Conservation (phyloP, 2,113 vertebrate species). For the Nestor notabilis region DNA sequence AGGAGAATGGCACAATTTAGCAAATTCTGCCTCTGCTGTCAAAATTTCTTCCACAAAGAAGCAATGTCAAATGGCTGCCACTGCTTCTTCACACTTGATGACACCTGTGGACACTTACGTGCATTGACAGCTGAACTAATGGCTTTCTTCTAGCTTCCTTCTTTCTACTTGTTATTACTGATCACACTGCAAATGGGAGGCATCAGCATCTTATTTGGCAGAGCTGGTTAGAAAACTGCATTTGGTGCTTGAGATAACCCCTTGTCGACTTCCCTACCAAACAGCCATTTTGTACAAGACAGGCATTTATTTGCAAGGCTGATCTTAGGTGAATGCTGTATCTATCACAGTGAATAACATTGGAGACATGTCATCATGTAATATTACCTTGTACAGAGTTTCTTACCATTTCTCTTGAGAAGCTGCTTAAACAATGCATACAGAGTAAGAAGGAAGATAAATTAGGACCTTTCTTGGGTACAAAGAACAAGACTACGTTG, state of each 20-base stretch:
- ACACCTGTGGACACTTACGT: neutral
- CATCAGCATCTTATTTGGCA: neutral
- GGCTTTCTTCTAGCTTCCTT: neutral
- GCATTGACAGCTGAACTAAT: constrained; percentile 3
- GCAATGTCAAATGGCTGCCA: neutral
- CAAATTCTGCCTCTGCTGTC: neutral
- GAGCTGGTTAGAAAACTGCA: neutral
- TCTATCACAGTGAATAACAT: neutral
- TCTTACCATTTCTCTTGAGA: neutral
- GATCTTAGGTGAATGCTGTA: neutral
- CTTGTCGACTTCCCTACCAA: neutral
- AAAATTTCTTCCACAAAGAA: neutral
- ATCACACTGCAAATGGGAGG: neutral
- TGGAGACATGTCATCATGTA: neutral
- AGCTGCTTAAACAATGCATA: neutral
- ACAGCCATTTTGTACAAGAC: neutral
- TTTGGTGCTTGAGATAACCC: neutral
- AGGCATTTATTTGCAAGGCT: neutral
- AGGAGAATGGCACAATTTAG: neutral
- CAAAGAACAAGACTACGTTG: neutral
- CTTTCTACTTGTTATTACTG: neutral
- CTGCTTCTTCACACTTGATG: constrained; percentile 28
- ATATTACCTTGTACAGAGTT: neutral
- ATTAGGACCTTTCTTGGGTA: neutral
- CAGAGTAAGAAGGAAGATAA: neutral